Base-by-base conservation (phyloP, 2,113 vertebrate species). In the Mystacornis crossleyi region DNA sequence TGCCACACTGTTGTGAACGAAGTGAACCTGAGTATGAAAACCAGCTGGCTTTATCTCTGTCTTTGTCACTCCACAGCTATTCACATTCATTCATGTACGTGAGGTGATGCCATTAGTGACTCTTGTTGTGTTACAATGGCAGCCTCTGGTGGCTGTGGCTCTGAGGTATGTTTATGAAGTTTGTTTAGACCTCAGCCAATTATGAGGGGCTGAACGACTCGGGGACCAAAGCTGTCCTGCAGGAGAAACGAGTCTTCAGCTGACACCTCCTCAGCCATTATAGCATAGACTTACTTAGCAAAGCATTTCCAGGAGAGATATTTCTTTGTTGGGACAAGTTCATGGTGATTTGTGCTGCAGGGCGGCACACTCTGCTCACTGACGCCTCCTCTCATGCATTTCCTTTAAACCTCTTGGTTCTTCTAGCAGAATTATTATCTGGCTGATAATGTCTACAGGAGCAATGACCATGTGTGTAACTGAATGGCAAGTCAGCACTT, bases 151-250 rank as follows among this genome's bases (percentile, higher is more conserved):
- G 51, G 73, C 14, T 90, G 53, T 69, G 70, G 67, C 65, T 92
- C 75, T 84, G 67, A 94, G 81, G 57, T 84, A 38, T 83, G 64
- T 64, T 91, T 81, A 84, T 67, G 81, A 91, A 86, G 57, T 53
- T 60, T 84, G 61, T 84, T 95, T 90, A 74, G 60, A 91, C 64
- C 36, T 86, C 86, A 92, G 80, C 38, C 69, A 48, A 1, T 81
- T 79, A 64, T 6, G 19, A 82, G 31, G 28, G 28, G 53, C 42
- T 74, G 47, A 93, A 80, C 73, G 33, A 81, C 51, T 71, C 1
- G 5, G 40, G 42, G 67, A 85, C 71, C 70, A 95, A 97, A 96
- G 78, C 47, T 0, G 6, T 69, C 78, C 69, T 72, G 33, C 62
- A 2, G 10, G 81, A 73, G 71, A 91, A 94, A 86, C 18, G 0